A percentile compares a stretch with the other conserved stretches of the same genome.
phyloP scores from a whole-genome alignment of 2,888 invertebrate species.

The Pollenia angustigena region DNA sequence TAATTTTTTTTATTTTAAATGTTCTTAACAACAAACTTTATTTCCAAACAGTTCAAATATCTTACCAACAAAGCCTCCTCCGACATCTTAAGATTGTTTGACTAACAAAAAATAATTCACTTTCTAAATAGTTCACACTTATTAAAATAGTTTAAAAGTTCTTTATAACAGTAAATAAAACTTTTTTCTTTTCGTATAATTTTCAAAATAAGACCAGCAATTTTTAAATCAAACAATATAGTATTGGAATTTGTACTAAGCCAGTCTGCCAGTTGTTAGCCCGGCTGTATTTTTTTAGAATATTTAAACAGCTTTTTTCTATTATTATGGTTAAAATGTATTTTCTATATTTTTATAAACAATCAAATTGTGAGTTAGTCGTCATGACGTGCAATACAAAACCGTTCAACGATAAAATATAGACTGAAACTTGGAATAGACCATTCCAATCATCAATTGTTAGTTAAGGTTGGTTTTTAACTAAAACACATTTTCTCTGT shows the following conservation, averaged over 20 bases:
- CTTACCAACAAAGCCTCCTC: constrained; percentile 72
- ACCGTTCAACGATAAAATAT: constrained; percentile 65
- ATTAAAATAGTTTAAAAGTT: constrained; percentile 28
- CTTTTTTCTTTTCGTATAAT: not conserved
- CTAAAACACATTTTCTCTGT: constrained; percentile 43
- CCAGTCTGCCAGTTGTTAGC: not conserved
- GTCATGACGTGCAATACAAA: constrained; percentile 50
- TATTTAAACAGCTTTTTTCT: constrained; percentile 20
- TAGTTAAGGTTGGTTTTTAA: constrained; percentile 63
- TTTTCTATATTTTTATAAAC: constrained; percentile 20
- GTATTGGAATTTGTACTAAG: not conserved
- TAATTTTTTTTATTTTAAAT: too few relatives aligned
- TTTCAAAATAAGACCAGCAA: not conserved
- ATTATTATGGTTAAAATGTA: constrained; percentile 10
- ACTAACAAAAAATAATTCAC: constrained; percentile 4
- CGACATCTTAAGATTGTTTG: constrained; percentile 60
- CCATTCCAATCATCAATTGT: constrained; percentile 47
- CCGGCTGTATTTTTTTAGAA: not conserved
- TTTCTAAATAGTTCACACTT: not conserved
- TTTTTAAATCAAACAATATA: not conserved
- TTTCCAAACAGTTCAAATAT: not conserved
- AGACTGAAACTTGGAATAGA: constrained; percentile 70
- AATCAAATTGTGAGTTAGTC: constrained; percentile 30
- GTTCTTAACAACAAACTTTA: too few relatives aligned
- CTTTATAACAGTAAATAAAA: constrained; percentile 4